Percentiles rank a stretch among this genome's conserved stretches.
Conservation (phyloP, 2,888 invertebrate genomes). For the Cancer borealis region DNA sequence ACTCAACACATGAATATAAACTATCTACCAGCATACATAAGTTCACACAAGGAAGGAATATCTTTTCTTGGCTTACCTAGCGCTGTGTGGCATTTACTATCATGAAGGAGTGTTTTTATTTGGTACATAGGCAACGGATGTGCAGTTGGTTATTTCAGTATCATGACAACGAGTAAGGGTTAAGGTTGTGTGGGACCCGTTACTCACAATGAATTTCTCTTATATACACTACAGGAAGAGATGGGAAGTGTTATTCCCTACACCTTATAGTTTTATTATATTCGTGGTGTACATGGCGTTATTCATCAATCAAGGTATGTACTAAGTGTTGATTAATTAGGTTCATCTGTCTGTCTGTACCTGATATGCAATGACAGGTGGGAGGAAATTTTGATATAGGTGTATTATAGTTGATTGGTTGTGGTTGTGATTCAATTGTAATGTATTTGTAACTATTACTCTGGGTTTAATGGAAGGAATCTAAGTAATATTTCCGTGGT, state of each 20-base stretch:
- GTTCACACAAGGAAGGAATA: too few relatives aligned
- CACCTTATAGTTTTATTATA: constrained; percentile 88
- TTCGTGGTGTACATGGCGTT: constrained; percentile 92
- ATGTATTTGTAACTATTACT: too few relatives aligned
- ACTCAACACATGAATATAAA: too few relatives aligned
- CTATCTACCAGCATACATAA: too few relatives aligned
- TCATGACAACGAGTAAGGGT: background rate
- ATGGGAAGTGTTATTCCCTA: constrained; percentile 87
- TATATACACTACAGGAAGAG: background rate
- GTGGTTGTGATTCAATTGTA: too few relatives aligned
- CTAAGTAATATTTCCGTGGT: too few relatives aligned
- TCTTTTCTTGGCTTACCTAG: too few relatives aligned
- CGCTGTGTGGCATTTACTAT: too few relatives aligned
- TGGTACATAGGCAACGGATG: too few relatives aligned
- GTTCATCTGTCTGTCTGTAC: background rate
- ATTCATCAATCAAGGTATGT: constrained; percentile 94
- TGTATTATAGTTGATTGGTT: background rate
- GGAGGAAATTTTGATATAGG: background rate
- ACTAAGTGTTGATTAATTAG: background rate
- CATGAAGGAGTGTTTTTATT: too few relatives aligned
- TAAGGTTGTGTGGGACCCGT: background rate
- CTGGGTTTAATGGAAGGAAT: too few relatives aligned
- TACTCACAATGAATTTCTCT: background rate
- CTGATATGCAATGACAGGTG: background rate
- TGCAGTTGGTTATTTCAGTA: background rate